Evolutionary conservation across 2,113 vertebrate species (phyloP).

Genomic region (Phylloscopus whistleri): DNA sequence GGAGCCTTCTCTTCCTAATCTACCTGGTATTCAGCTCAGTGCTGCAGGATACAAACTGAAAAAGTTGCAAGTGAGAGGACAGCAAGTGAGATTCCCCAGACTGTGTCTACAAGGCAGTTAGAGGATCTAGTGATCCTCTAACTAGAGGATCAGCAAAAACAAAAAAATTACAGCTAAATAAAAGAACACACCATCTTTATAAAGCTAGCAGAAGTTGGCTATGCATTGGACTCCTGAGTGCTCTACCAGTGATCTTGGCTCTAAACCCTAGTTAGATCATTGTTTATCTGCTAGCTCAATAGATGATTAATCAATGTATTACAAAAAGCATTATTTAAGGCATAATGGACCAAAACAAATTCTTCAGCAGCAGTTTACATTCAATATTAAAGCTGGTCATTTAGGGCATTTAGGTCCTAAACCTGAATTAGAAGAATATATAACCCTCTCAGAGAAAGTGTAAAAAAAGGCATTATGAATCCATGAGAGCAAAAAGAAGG

Average conservation of each 20-base stretch:
- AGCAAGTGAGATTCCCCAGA: background rate
- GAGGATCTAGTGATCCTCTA: too few relatives aligned
- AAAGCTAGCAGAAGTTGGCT: background rate
- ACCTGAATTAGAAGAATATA: background rate
- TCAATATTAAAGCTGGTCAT: background rate
- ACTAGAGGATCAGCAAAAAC: background rate
- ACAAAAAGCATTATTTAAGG: background rate
- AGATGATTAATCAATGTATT: background rate
- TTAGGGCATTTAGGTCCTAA: background rate
- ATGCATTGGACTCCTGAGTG: background rate
- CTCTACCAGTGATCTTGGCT: background rate
- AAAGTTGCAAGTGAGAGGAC: background rate
- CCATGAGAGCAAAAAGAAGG: background rate
- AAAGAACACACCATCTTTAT: background rate
- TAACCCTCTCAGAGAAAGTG: background rate
- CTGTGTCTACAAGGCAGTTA: background rate
- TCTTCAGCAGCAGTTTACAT: background rate
- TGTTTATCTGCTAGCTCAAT: background rate
- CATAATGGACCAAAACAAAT: background rate
- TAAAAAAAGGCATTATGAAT: background rate
- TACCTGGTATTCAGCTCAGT: background rate
- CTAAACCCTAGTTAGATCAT: background rate
- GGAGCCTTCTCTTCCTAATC: background rate
- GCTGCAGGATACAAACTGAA: background rate
- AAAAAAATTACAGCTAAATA: background rate